A percentile compares a stretch with the other conserved stretches of the same genome.
Evolutionary conservation across 2,113 vertebrate species (phyloP).

Genomic region (Kryptolebias marmoratus): DNA sequence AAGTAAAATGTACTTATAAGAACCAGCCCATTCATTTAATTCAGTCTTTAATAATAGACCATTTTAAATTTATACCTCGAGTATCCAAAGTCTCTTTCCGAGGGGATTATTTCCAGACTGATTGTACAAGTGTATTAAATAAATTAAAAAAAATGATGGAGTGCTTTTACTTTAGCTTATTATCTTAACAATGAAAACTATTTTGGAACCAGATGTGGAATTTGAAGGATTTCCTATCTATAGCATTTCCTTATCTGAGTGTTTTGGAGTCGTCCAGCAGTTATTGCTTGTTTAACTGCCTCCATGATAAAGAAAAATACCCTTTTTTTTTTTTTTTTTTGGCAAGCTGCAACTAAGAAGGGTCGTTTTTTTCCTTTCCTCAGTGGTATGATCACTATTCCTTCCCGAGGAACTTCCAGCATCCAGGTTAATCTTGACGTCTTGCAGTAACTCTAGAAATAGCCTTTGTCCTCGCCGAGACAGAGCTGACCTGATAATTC

Average conservation of each 20-base stretch:
- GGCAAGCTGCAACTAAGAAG: not conserved
- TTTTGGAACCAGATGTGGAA: slow-evolving; percentile 47
- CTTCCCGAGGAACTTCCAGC: slow-evolving; percentile 7
- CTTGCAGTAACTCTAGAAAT: slow-evolving; percentile 28
- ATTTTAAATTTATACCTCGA: slow-evolving; percentile 5
- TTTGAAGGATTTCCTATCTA: slow-evolving; percentile 47
- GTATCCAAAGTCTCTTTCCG: slow-evolving; percentile 7
- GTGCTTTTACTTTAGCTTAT: slow-evolving; percentile 29
- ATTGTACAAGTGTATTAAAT: not conserved
- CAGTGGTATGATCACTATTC: slow-evolving; percentile 18
- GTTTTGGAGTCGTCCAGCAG: slow-evolving; percentile 50
- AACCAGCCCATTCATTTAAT: not conserved
- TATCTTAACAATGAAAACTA: slow-evolving; percentile 16
- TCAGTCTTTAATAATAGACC: slow-evolving; percentile 2
- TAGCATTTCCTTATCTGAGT: slow-evolving; percentile 52
- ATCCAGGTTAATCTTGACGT: slow-evolving; percentile 31
- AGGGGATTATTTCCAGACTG: not conserved
- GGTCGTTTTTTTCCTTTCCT: slow-evolving; percentile 21
- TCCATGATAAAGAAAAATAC: slow-evolving; percentile 40
- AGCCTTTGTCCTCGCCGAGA: slow-evolving; percentile 30
- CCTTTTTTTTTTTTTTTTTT: slow-evolving; percentile 26
- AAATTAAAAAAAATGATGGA: slow-evolving; percentile 3
- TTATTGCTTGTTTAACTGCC: slow-evolving; percentile 44
- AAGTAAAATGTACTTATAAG: not conserved
- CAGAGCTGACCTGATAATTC: slow-evolving; percentile 50